Percentiles rank a stretch among this genome's conserved stretches.
Evolutionary conservation across 2,797 vertebrate species (phyloP).

Genomic region (Geotrypetes seraphini): DNA sequence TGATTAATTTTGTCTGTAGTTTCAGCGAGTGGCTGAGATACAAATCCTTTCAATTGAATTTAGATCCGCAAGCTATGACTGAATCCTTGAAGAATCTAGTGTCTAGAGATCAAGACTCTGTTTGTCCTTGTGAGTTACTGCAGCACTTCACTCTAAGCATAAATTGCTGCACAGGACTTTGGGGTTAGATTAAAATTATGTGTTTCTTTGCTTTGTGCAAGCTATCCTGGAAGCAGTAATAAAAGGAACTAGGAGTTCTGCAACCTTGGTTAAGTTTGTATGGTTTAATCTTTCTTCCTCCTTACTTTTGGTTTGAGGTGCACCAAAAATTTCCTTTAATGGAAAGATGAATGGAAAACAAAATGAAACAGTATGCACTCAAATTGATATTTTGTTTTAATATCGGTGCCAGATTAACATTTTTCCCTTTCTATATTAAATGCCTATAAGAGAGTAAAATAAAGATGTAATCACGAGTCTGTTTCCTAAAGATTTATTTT

Average conservation of each 20-base stretch:
- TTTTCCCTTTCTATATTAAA: too few species aligned
- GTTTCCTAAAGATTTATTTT: too few species aligned
- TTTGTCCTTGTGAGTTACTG: conserved; percentile 24
- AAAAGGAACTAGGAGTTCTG: conserved; percentile 44
- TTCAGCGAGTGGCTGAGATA: conserved; percentile 24
- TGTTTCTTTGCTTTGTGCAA: conserved; percentile 42
- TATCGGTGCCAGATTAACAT: conserved; percentile 24
- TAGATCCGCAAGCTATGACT: conserved; percentile 29
- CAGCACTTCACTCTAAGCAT: conserved; percentile 36
- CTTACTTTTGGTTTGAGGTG: conserved; percentile 47
- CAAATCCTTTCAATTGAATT: conserved; percentile 27
- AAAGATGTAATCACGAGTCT: too few species aligned
- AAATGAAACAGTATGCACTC: conserved; percentile 40
- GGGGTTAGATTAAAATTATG: conserved; percentile 36
- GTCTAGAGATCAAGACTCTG: conserved; percentile 23
- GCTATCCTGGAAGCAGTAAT: conserved; percentile 37
- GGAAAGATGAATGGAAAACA: conserved; percentile 35
- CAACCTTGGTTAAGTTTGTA: conserved; percentile 47
- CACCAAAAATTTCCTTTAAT: conserved; percentile 47
- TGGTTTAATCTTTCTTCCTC: conserved; percentile 46
- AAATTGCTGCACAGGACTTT: conserved; percentile 32
- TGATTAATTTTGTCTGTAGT: conserved; percentile 34
- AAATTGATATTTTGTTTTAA: conserved; percentile 32
- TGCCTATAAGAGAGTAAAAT: too few species aligned
- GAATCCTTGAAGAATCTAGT: conserved; percentile 32